Evolutionary conservation across 2,888 invertebrate species (phyloP).

Genomic region (Enoplolaimus lenunculus): DNA sequence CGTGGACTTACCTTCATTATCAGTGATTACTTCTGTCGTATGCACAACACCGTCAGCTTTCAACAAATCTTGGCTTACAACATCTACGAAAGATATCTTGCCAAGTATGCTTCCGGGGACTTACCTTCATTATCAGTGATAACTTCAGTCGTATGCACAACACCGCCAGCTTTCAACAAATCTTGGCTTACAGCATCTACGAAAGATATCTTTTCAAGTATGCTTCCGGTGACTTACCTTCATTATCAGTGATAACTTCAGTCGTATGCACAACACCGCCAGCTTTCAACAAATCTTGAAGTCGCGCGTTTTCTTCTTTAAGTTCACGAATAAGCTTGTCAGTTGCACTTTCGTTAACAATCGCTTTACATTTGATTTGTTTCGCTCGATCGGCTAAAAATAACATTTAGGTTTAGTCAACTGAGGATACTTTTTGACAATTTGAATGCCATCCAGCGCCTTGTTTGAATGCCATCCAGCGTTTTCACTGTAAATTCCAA

Average conservation of each 20-base stretch:
- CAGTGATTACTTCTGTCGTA: not conserved
- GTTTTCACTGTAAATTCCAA: too few relatives aligned
- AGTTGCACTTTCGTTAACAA: constrained; percentile 50
- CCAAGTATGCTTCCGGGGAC: not conserved
- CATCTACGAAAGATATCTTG: not conserved
- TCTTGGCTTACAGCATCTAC: constrained; percentile 47
- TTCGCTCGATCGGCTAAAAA: constrained; percentile 49
- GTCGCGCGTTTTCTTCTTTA: constrained; percentile 48
- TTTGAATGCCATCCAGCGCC: too few relatives aligned
- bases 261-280: constrained; percentile 1
- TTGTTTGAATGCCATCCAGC: too few relatives aligned
- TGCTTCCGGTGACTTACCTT: not conserved
- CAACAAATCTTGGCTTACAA: not conserved
- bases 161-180: not conserved
- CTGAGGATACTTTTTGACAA: too few relatives aligned
- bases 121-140: not conserved
- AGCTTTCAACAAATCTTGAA: constrained; percentile 43
- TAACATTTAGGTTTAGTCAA: too few relatives aligned
- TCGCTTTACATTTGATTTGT: constrained; percentile 48
- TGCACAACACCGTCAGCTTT: not conserved
- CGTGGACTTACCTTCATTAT: not conserved
- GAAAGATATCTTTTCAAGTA: not conserved
- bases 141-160: not conserved
- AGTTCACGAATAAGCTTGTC: constrained; percentile 49
- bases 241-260: not conserved